These are phyloP conservation scores for Muricea muricata DNA, from an alignment of 92 coral and sea anemone species.

Conservation along the genomic window DNA sequence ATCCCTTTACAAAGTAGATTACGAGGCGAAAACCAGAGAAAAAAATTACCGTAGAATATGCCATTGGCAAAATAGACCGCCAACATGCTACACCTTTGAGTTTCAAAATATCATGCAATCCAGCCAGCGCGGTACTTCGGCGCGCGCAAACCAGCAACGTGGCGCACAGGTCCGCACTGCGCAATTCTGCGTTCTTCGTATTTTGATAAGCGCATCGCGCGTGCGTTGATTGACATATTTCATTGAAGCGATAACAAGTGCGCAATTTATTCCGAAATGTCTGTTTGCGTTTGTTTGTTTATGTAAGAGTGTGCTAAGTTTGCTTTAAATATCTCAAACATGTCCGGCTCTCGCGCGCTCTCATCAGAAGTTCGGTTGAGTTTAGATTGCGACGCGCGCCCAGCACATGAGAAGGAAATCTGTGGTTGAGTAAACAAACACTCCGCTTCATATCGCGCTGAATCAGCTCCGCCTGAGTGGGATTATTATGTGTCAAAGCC, in stretches of 20 bases:
- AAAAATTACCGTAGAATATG: too few species aligned
- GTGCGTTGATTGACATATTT: slow-evolving; percentile 10
- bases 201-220: slow-evolving; percentile 22
- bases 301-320: slow-evolving; percentile 22
- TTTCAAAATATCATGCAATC: too few species aligned
- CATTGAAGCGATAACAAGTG: slow-evolving; percentile 26
- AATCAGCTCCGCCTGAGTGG: background rate
- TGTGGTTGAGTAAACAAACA: slow-evolving; percentile 17
- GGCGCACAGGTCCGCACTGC: too few species aligned
- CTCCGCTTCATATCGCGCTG: background rate
- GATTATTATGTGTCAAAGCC: background rate
- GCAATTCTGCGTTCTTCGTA: too few species aligned
- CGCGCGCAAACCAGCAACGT: too few species aligned
- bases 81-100: too few species aligned
- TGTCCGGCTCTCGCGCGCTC: slow-evolving; percentile 39
- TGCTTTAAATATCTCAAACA: slow-evolving; percentile 23
- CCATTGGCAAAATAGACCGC: too few species aligned
- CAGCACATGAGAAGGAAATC: background rate
- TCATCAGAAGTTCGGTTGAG: background rate
- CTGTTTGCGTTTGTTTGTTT: slow-evolving; percentile 40
- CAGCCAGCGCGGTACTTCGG: too few species aligned
- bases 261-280: background rate
- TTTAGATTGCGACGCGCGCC: slow-evolving; percentile 7
- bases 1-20: too few species aligned
- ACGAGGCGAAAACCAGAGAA: too few species aligned